Percentiles rank a stretch among this genome's conserved stretches.
Evolutionary conservation across 2,797 vertebrate genomes (phyloP).

Genomic region (Halcyon smyrnensis): DNA sequence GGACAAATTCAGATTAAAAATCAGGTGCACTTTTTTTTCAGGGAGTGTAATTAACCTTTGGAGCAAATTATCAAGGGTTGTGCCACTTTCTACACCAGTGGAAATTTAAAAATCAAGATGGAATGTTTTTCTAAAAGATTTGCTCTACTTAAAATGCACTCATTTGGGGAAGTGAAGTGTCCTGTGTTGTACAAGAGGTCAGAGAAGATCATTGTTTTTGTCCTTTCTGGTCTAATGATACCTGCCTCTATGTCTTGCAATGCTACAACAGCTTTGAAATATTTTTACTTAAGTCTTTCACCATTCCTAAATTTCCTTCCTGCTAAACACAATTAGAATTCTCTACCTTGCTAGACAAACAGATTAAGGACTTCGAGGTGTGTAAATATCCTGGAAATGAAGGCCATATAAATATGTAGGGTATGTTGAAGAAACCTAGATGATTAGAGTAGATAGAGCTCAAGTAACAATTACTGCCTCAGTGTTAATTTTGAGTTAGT

Average conservation of each 20-base stretch:
- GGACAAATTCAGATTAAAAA: constrained; percentile 42
- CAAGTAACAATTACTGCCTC: accelerated
- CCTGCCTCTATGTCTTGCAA: accelerated
- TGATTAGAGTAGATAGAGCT: background rate
- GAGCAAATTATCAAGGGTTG: constrained; percentile 42
- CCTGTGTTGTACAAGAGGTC: background rate
- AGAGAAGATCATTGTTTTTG: background rate
- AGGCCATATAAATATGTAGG: background rate
- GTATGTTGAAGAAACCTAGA: background rate
- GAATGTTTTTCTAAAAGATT: constrained; percentile 41
- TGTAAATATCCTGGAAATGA: background rate
- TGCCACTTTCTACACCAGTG: constrained; percentile 28
- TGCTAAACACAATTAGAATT: background rate
- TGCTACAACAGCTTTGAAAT: background rate
- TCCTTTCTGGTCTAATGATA: background rate
- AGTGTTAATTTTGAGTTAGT: background rate
- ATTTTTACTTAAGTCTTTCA: background rate
- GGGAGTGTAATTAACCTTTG: constrained; percentile 24
- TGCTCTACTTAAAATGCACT: constrained; percentile 3
- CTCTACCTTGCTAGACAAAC: background rate
- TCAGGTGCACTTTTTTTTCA: constrained; percentile 36
- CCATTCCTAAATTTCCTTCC: background rate
- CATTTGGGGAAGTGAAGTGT: background rate
- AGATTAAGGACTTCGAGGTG: background rate
- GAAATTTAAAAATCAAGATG: constrained; percentile 53